Percentiles rank a stretch among this genome's conserved stretches.
Conservation (phyloP, 2,113 vertebrate genomes). For the Saguinus imperator region DNA sequence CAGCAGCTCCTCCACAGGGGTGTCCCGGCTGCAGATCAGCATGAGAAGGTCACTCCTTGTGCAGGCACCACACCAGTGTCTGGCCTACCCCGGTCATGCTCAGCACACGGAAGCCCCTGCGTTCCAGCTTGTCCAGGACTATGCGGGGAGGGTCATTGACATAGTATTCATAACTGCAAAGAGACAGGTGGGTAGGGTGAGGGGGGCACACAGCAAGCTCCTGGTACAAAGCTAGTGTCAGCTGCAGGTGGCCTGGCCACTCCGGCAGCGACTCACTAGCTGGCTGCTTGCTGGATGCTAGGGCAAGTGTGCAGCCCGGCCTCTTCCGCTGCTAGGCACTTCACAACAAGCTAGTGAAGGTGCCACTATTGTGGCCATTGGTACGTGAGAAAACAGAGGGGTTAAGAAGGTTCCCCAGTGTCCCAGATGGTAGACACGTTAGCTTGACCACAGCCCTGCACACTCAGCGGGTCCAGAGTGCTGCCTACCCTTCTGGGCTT, state of each 20-base stretch:
- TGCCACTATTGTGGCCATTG: background rate
- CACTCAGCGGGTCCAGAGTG: background rate
- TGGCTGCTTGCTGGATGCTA: background rate
- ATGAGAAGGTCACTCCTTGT: slow-evolving; percentile 85
- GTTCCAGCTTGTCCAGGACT: slow-evolving; percentile 96
- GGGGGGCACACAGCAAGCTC: background rate
- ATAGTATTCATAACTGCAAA: slow-evolving; percentile 92
- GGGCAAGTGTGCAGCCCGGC: no score
- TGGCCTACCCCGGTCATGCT: slow-evolving; percentile 97
- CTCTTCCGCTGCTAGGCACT: background rate
- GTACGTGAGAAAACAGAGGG: background rate
- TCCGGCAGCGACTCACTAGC: background rate
- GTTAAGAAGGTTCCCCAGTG: background rate
- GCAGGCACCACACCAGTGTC: slow-evolving; percentile 98
- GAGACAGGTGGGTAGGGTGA: background rate
- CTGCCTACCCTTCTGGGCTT: background rate
- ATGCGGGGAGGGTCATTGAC: slow-evolving; percentile 93
- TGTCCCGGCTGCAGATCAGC: background rate
- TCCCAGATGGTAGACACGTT: background rate
- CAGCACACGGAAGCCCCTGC: slow-evolving; percentile 90
- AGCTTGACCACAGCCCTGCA: no score
- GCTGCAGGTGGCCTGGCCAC: background rate
- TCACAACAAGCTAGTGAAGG: background rate
- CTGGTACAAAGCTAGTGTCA: background rate
- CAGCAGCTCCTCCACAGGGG: background rate